Evolutionary conservation across 2,113 vertebrate genomes (phyloP).

Genomic region (Microtus ochrogaster): DNA sequence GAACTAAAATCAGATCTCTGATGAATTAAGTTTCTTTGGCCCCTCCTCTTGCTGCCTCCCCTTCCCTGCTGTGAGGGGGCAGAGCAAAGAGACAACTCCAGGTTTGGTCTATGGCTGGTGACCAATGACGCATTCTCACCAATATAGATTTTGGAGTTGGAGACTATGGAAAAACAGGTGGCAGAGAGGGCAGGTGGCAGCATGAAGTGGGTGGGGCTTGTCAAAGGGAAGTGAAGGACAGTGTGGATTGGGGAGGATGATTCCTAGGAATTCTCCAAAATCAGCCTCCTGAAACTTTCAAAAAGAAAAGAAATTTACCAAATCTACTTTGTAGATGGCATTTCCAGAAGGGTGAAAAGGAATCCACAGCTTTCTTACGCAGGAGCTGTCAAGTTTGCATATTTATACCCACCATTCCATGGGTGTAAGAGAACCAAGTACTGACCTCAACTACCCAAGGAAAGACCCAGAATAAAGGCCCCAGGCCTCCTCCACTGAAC

Average conservation of each 20-base stretch:
- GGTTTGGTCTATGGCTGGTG: conserved; percentile 74
- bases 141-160: conserved; percentile 82
- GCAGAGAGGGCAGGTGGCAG: conserved; percentile 72
- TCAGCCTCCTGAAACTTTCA: conserved; percentile 25
- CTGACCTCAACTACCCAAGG: conserved; percentile 28
- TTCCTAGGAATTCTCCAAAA: conserved; percentile 47
- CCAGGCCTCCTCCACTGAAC: background rate
- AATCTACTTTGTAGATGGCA: conserved; percentile 25
- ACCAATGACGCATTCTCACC: conserved; percentile 75
- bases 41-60: background rate
- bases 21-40: conserved; percentile 53
- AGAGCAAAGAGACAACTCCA: conserved; percentile 76
- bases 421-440: background rate
- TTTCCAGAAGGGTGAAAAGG: conserved; percentile 37
- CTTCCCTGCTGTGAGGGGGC: conserved; percentile 38
- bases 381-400: background rate
- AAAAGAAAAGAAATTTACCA: conserved; percentile 19
- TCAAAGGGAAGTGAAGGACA: conserved; percentile 68
- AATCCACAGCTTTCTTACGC: background rate
- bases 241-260: background rate
- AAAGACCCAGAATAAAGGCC: conserved; percentile 12
- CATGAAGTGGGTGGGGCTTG: conserved; percentile 28
- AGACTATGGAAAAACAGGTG: conserved; percentile 79
- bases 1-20: conserved; percentile 54
- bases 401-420: background rate